These are phyloP conservation scores for Eupithecia exiguata DNA, from an alignment of 2,888 invertebrate genomes.

Conservation along the genomic window DNA sequence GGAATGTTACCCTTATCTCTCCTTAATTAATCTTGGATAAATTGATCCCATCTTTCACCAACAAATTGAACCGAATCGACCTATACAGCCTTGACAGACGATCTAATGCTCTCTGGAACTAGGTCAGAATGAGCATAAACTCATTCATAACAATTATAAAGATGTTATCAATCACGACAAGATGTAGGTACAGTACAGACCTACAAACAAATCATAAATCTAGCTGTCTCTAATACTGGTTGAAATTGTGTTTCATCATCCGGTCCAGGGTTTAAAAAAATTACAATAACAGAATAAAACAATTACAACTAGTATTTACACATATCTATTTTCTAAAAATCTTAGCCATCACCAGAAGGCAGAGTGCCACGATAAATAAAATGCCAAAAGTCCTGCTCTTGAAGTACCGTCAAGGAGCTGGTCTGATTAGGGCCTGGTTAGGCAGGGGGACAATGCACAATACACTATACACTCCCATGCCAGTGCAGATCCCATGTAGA, in stretches of 20 bases:
- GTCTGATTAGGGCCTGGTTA: no score
- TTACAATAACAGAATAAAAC: no score
- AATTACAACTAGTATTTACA: no score
- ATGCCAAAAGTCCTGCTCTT: no score
- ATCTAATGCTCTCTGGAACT: slow-evolving; percentile 63
- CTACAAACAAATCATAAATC: neutral
- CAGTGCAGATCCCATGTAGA: no score
- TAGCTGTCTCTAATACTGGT: neutral
- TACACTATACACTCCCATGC: no score
- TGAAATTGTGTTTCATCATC: neutral
- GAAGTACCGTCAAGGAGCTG: no score
- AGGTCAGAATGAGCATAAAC: slow-evolving; percentile 68
- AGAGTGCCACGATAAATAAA: no score
- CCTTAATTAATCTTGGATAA: slow-evolving; percentile 30
- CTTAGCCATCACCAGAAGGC: no score
- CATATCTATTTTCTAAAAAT: no score
- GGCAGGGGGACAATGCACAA: no score
- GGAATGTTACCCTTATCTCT: slow-evolving; percentile 15
- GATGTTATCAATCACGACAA: slow-evolving; percentile 46
- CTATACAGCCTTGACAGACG: slow-evolving; percentile 59
- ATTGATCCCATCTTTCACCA: slow-evolving; percentile 36
- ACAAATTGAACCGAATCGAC: slow-evolving; percentile 48
- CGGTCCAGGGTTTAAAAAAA: neutral
- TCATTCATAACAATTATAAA: slow-evolving; percentile 47
- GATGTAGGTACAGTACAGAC: neutral